Conservation (phyloP, 2,797 vertebrate genomes). For the Brachymystax lenok region DNA sequence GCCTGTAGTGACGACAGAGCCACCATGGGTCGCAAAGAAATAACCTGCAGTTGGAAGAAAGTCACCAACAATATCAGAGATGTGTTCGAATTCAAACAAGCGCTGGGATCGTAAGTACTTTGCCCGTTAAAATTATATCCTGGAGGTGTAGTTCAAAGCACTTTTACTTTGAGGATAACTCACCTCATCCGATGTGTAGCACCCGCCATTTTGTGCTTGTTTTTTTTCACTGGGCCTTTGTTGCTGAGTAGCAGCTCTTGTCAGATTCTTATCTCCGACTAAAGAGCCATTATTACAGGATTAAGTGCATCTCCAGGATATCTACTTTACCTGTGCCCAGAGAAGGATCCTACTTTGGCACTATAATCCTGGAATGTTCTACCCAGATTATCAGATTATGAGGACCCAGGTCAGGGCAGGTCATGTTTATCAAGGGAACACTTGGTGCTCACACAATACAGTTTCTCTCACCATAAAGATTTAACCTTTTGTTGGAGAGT, state of each 20-base stretch:
- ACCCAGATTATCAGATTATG: conserved; percentile 18
- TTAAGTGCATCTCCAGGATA: conserved; percentile 1
- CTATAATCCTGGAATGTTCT: conserved; percentile 2
- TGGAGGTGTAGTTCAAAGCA: neutral
- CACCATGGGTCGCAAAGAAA: conserved; percentile 86
- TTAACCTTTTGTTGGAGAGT: neutral
- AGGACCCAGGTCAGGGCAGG: neutral
- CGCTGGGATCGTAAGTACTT: conserved; percentile 90
- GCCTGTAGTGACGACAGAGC: conserved; percentile 73
- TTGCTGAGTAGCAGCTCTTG: neutral
- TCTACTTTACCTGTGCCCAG: conserved; percentile 15
- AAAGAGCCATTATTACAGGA: neutral
- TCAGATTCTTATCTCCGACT: neutral
- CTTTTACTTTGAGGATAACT: neutral
- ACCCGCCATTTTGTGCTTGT: neutral
- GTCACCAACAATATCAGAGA: conserved; percentile 88
- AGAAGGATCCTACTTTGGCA: neutral
- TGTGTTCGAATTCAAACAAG: conserved; percentile 90
- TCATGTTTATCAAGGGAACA: neutral
- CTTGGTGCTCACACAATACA: neutral
- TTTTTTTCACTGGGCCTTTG: neutral
- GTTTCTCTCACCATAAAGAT: neutral
- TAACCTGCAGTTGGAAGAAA: conserved; percentile 90
- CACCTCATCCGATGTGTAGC: too few species aligned
- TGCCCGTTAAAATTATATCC: neutral